These are phyloP conservation scores for Channa argus DNA, from an alignment of 2,113 vertebrate species.

Conservation along the genomic window DNA sequence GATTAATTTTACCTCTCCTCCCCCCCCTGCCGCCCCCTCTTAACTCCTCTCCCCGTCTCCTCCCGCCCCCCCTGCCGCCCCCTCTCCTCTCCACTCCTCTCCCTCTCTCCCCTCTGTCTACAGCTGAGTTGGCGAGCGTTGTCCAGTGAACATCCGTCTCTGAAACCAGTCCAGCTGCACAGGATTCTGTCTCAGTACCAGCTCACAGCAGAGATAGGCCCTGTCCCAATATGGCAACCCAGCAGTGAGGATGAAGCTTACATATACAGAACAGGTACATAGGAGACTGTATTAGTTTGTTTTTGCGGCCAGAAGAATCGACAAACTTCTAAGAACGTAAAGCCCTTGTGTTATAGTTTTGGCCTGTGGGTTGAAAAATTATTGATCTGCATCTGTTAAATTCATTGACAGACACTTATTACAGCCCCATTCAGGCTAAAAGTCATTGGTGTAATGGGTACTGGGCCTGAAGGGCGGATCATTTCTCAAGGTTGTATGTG, in stretches of 20 bases:
- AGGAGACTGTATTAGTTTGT: neutral
- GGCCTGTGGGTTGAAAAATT: neutral
- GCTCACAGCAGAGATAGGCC: constrained; percentile 86
- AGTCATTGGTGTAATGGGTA: neutral
- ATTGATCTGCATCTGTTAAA: neutral
- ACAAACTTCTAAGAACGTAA: neutral
- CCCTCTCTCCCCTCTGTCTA: neutral
- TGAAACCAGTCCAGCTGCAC: constrained; percentile 91
- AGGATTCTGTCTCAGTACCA: constrained; percentile 93
- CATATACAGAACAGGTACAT: constrained; percentile 85
- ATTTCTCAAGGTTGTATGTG: no score
- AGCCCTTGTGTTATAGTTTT: neutral
- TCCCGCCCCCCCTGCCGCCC: no score
- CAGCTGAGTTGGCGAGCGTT: constrained; percentile 90
- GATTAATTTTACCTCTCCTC: neutral
- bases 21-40: no score
- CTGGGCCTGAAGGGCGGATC: no score
- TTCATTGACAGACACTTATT: neutral
- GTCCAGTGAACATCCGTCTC: constrained; percentile 84
- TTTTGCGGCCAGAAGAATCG: neutral
- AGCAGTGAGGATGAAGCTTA: constrained; percentile 84
- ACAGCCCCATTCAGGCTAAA: neutral
- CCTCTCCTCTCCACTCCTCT: no score
- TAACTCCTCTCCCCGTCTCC: no score
- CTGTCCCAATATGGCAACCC: constrained; percentile 87